phyloP scores from a whole-genome alignment of 2,113 vertebrate species.

The human region GRCh38 chr12:45006501-45007000 shows the following conservation, averaged over 20 bases:
- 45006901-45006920: not conserved
- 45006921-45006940: not conserved
- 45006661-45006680: constrained; percentile 84
- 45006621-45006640: constrained; percentile 79
- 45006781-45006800: not conserved
- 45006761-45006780: not conserved
- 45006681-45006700: constrained; percentile 65
- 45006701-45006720: not conserved
- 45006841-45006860: not conserved
- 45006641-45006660: constrained; percentile 70
- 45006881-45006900: not conserved
- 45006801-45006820: not conserved
- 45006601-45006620: constrained; percentile 60
- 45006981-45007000: not conserved
- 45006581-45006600: constrained; percentile 75
- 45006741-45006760: not conserved
- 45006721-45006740: not conserved
- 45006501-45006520: constrained; percentile 21
- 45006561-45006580: constrained; percentile 53
- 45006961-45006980: not conserved
- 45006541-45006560: constrained; percentile 50
- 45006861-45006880: not conserved
- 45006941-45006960: not conserved
- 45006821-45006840: not conserved
- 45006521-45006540: constrained; percentile 59